phyloP scores from a whole-genome alignment of 1,140 invertebrate species.

The Frieseomelitta varia region DNA sequence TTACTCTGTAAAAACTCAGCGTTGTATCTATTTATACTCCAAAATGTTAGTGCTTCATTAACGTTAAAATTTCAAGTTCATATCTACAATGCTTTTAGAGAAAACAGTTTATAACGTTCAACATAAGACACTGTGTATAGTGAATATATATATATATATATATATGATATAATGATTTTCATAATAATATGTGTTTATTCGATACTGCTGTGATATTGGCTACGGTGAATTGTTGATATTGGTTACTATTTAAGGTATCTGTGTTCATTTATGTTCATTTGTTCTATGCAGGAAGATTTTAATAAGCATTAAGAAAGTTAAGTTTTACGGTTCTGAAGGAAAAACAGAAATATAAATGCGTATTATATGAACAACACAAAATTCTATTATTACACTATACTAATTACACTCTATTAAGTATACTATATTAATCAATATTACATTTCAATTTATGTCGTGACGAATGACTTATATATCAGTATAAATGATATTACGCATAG shows the following conservation, averaged over 20 bases:
- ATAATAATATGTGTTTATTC: background rate
- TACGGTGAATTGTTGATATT: background rate
- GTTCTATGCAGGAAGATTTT: background rate
- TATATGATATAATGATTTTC: background rate
- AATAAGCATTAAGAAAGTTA: background rate
- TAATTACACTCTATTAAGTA: too few species aligned
- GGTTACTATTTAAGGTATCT: background rate
- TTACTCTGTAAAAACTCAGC: too few species aligned
- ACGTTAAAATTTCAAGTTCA: too few species aligned
- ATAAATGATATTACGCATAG: background rate
- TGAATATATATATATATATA: too few species aligned
- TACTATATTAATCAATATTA: background rate
- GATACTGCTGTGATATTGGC: background rate
- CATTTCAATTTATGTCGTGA: background rate
- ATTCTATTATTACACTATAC: background rate
- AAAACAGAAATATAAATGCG: background rate
- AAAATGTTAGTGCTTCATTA: too few species aligned
- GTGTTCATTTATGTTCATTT: background rate
- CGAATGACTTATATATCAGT: background rate
- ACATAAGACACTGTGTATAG: background rate
- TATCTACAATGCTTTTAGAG: too few species aligned
- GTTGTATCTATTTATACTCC: too few species aligned
- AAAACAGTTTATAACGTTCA: too few species aligned
- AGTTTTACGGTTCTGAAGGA: background rate
- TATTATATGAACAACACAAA: background rate